Percentiles rank a stretch among this genome's conserved stretches.
These are phyloP conservation scores for Ennomos fuscantarius DNA, from an alignment of 2,888 invertebrate species.

Conservation along the genomic window DNA sequence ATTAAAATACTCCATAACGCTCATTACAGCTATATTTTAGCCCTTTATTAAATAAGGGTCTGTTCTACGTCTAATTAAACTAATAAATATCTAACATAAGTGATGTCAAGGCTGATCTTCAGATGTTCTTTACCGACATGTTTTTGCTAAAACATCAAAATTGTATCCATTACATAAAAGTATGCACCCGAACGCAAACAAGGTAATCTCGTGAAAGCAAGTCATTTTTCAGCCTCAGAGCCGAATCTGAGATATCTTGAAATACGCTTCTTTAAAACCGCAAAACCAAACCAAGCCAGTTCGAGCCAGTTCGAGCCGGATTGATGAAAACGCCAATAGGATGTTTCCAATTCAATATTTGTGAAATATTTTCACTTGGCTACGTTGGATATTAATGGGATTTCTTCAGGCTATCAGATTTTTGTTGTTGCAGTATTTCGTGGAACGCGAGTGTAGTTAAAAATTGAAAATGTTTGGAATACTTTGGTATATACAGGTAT, in stretches of 20 bases:
- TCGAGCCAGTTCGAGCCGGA: conserved; percentile 24
- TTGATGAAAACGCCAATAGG: conserved; percentile 45
- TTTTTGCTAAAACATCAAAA: conserved; percentile 5
- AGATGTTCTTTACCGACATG: too few relatives aligned
- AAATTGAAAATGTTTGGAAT: conserved; percentile 27
- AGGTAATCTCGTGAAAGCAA: conserved; percentile 47
- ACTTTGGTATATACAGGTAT: conserved; percentile 13
- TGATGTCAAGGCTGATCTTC: too few relatives aligned
- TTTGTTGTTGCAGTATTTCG: conserved; percentile 33
- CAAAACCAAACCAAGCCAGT: conserved; percentile 18
- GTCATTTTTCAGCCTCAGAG: conserved; percentile 49
- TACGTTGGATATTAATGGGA: conserved; percentile 56
- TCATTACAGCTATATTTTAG: too few relatives aligned
- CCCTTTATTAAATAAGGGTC: too few relatives aligned
- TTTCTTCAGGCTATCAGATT: conserved; percentile 44
- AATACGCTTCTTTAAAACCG: conserved; percentile 50
- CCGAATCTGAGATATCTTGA: conserved; percentile 51
- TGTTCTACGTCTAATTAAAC: too few relatives aligned
- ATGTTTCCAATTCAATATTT: conserved; percentile 56
- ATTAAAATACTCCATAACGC: too few relatives aligned
- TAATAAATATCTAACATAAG: too few relatives aligned
- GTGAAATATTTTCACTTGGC: conserved; percentile 55
- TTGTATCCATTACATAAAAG: conserved; percentile 12
- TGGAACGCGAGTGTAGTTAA: conserved; percentile 30
- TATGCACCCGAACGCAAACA: conserved; percentile 24